phyloP scores from a whole-genome alignment of 2,888 invertebrate genomes.

The Hermaeophaga mercurialis region DNA sequence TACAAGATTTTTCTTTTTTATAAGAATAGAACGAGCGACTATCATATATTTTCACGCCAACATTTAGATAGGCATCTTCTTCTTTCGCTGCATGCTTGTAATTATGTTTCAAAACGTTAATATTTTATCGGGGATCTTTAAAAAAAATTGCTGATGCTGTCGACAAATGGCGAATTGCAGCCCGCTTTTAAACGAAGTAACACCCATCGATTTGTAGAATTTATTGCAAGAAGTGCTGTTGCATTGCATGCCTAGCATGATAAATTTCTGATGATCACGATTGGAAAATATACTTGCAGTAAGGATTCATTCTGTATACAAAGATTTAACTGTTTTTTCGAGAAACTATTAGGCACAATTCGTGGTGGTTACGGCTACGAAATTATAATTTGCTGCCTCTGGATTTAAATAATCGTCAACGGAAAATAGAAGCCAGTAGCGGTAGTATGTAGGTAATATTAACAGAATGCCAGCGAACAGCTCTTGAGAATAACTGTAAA shows the following conservation, averaged over 20 bases:
- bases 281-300: too few species aligned
- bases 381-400: neutral
- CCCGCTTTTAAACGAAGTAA: neutral
- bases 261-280: too few species aligned
- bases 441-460: neutral
- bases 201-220: neutral
- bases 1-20: too few species aligned
- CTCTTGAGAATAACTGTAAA: slow-evolving; percentile 22
- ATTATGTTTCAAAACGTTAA: slow-evolving; percentile 21
- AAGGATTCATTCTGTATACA: too few species aligned
- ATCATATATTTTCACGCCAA: too few species aligned
- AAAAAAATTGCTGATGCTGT: slow-evolving; percentile 5
- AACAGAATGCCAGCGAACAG: slow-evolving; percentile 1
- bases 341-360: too few species aligned
- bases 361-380: too few species aligned
- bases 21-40: too few species aligned
- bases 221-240: neutral
- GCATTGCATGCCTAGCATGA: too few species aligned
- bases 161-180: neutral
- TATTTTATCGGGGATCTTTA: slow-evolving; percentile 12
- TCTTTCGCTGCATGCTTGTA: slow-evolving; percentile 10
- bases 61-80: slow-evolving; percentile 13
- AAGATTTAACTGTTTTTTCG: too few species aligned
- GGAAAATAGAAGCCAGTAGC: neutral
- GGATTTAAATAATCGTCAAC: slow-evolving; percentile 3